Percentiles rank a stretch among this genome's conserved stretches.
Evolutionary conservation across 2,113 vertebrate genomes (phyloP).

Genomic region (Mola mola): DNA sequence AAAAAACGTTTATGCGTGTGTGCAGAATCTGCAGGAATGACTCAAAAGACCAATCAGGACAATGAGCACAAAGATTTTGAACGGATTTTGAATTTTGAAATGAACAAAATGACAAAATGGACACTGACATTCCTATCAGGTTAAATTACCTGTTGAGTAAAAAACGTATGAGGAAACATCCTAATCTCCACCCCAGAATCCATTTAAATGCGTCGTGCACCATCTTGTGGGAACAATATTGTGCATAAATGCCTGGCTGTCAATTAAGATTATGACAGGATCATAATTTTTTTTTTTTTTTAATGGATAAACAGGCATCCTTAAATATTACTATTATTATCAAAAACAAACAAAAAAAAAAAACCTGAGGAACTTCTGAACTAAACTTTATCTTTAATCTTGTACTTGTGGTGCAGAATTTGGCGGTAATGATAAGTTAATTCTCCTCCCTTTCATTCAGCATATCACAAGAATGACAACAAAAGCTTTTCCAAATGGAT

Average conservation of each 20-base stretch:
- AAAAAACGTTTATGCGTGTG: too few relatives aligned
- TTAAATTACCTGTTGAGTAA: constrained; percentile 22
- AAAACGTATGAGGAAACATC: constrained; percentile 17
- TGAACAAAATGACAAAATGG: too few relatives aligned
- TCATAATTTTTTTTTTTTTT: constrained; percentile 55
- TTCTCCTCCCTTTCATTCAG: not conserved
- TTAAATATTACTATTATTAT: constrained; percentile 20
- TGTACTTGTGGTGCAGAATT: constrained; percentile 13
- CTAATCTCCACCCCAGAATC: constrained; percentile 2
- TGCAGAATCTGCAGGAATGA: too few relatives aligned
- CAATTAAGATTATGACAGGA: constrained; percentile 31
- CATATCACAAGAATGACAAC: constrained; percentile 20
- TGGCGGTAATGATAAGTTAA: constrained; percentile 6
- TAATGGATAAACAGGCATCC: constrained; percentile 23
- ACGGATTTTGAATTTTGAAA: too few relatives aligned
- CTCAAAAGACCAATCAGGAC: too few relatives aligned
- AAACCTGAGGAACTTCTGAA: constrained; percentile 25
- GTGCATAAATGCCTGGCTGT: too few relatives aligned
- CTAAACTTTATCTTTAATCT: constrained; percentile 49
- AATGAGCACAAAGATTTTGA: too few relatives aligned
- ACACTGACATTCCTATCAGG: constrained; percentile 1
- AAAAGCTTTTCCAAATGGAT: constrained; percentile 35
- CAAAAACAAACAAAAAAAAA: not conserved
- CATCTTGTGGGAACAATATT: constrained; percentile 28
- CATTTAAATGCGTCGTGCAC: constrained; percentile 24